Conservation (phyloP, 2,888 invertebrate genomes). For the Trissolcus brochymenae region DNA sequence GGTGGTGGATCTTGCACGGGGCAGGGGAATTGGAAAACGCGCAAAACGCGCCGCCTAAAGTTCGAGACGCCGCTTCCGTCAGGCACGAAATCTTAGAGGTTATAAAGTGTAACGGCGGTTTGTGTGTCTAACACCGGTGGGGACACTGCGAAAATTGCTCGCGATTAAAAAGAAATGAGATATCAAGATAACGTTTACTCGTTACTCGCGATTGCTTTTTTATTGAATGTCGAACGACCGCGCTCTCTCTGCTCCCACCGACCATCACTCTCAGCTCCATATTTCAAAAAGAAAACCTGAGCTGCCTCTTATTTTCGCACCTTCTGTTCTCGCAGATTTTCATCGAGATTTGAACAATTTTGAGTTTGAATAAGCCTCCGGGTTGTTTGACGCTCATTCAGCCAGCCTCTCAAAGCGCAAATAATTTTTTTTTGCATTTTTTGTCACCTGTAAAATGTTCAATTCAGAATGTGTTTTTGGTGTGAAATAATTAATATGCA, state of each 20-base stretch:
- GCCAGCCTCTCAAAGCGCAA: too few relatives aligned
- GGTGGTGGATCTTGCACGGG: slow-evolving; percentile 38
- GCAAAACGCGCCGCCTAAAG: slow-evolving; percentile 33
- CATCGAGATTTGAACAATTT: not conserved
- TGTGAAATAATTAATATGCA: too few relatives aligned
- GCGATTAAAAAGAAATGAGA: slow-evolving; percentile 65
- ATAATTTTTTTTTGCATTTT: too few relatives aligned
- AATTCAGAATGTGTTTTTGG: too few relatives aligned
- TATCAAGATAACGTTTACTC: slow-evolving; percentile 58
- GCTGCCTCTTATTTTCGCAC: not conserved
- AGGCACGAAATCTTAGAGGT: slow-evolving; percentile 61
- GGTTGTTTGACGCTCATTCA: too few relatives aligned
- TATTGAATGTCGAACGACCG: slow-evolving; percentile 47
- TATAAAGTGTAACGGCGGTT: slow-evolving; percentile 67
- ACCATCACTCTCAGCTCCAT: not conserved
- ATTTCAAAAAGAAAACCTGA: slow-evolving; percentile 11
- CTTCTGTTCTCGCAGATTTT: too few relatives aligned
- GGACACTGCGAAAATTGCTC: slow-evolving; percentile 63
- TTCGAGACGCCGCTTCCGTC: slow-evolving; percentile 43
- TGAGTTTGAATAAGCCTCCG: not conserved
- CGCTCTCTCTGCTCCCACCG: not conserved
- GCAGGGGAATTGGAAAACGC: slow-evolving; percentile 10
- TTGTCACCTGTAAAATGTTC: too few relatives aligned
- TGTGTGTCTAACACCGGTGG: slow-evolving; percentile 68
- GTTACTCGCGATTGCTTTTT: slow-evolving; percentile 52